phyloP scores from a whole-genome alignment of 2,113 vertebrate species.

The Rana temporaria region DNA sequence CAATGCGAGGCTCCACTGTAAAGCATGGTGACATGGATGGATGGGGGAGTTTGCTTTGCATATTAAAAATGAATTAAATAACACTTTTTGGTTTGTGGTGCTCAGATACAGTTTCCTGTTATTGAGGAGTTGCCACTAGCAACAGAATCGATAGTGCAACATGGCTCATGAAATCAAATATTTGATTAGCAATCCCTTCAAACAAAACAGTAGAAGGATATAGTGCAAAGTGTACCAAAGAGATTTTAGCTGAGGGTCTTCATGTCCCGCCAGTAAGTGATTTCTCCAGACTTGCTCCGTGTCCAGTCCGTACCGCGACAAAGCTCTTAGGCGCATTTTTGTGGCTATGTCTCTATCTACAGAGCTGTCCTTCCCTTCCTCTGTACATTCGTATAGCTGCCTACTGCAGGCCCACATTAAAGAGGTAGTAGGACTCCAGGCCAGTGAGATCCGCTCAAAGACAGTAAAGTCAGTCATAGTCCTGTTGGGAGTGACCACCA shows the following conservation, averaged over 20 bases:
- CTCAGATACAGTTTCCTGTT: too few species aligned
- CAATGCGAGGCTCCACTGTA: too few species aligned
- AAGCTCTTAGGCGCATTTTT: constrained; percentile 93
- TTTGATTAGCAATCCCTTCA: too few species aligned
- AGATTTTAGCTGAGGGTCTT: constrained; percentile 92
- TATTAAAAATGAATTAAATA: too few species aligned
- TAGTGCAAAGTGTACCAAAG: constrained; percentile 96
- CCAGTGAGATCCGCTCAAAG: constrained; percentile 96
- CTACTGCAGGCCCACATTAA: constrained; percentile 97
- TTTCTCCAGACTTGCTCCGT: constrained; percentile 95
- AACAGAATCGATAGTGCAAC: too few species aligned
- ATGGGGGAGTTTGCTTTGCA: too few species aligned
- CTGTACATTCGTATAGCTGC: constrained; percentile 91
- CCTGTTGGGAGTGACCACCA: constrained; percentile 92
- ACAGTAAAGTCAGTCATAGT: constrained; percentile 97
- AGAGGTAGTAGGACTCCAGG: constrained; percentile 93
- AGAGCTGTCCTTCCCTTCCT: constrained; percentile 78
- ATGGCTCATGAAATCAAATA: too few species aligned
- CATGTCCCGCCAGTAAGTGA: constrained; percentile 89
- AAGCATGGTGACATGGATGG: too few species aligned
- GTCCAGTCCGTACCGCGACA: constrained; percentile 93
- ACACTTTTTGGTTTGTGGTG: too few species aligned
- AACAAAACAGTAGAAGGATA: constrained; percentile 85
- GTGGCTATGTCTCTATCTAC: constrained; percentile 93
- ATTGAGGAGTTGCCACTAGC: too few species aligned